These are phyloP conservation scores for Clistopyga incitator DNA, from an alignment of 2,888 invertebrate species.

Conservation along the genomic window DNA sequence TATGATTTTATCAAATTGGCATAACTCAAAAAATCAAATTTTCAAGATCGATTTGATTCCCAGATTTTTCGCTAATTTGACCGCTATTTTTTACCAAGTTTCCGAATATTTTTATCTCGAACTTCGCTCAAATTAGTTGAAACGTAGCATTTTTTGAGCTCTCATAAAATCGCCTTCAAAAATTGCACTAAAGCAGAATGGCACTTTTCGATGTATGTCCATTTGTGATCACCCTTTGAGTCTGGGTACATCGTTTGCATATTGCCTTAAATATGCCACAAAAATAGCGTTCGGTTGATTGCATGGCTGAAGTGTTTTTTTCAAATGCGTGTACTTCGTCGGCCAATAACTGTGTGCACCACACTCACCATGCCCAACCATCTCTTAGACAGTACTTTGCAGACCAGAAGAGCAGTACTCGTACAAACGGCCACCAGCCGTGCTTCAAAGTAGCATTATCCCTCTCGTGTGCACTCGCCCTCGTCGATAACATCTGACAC, in stretches of 20 bases:
- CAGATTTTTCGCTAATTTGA: too few species aligned
- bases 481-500: conserved; percentile 69
- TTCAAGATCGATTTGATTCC: too few species aligned
- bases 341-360: neutral
- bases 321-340: neutral
- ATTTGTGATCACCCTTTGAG: too few species aligned
- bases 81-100: too few species aligned
- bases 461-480: conserved; percentile 50
- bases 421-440: conserved; percentile 59
- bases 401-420: conserved; percentile 40
- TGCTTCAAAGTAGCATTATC: conserved; percentile 67
- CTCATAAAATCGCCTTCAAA: too few species aligned
- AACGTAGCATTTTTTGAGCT: too few species aligned
- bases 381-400: conserved; percentile 21
- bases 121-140: too few species aligned
- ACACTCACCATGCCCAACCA: neutral
- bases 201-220: too few species aligned
- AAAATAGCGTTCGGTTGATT: conserved; percentile 7
- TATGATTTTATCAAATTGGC: too few species aligned
- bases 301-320: neutral
- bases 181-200: too few species aligned
- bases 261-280: conserved; percentile 24
- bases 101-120: too few species aligned
- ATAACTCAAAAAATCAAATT: too few species aligned
- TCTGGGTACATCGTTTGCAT: conserved; percentile 15